These are phyloP conservation scores for Protobothrops mucrosquamatus DNA, from an alignment of 2,113 vertebrate genomes.

Conservation along the genomic window DNA sequence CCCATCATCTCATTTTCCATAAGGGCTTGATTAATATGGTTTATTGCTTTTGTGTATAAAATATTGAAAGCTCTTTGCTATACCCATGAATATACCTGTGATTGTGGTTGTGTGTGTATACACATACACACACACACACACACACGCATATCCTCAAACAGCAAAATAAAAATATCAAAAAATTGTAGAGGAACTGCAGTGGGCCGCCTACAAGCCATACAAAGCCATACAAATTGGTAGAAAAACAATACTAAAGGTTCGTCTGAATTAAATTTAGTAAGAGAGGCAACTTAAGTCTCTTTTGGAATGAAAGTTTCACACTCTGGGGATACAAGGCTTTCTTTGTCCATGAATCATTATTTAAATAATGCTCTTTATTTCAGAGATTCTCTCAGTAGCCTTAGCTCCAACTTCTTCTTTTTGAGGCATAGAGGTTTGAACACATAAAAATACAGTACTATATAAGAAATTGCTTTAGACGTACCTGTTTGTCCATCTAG, in stretches of 20 bases:
- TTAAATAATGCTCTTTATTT: neutral
- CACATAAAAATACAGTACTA: neutral
- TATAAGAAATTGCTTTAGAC: neutral
- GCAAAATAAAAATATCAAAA: neutral
- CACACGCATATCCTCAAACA: neutral
- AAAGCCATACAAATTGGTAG: neutral
- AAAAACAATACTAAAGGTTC: neutral
- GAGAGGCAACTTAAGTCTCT: neutral
- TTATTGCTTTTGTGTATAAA: neutral
- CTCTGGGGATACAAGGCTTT: neutral
- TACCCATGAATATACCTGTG: neutral
- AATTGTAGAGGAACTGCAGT: neutral
- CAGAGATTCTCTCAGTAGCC: neutral
- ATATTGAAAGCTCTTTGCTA: neutral
- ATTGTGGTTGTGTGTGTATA: neutral
- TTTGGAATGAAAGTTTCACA: neutral
- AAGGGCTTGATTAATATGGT: neutral
- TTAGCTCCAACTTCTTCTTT: neutral
- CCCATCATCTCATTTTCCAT: neutral
- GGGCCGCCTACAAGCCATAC: neutral
- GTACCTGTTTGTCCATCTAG: neutral
- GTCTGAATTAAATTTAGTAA: neutral
- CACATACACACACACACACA: neutral
- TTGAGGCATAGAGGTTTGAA: neutral
- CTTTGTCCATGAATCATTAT: neutral